Base-by-base conservation (phyloP, 1,140 invertebrate genomes). In the Bombus huntii region DNA sequence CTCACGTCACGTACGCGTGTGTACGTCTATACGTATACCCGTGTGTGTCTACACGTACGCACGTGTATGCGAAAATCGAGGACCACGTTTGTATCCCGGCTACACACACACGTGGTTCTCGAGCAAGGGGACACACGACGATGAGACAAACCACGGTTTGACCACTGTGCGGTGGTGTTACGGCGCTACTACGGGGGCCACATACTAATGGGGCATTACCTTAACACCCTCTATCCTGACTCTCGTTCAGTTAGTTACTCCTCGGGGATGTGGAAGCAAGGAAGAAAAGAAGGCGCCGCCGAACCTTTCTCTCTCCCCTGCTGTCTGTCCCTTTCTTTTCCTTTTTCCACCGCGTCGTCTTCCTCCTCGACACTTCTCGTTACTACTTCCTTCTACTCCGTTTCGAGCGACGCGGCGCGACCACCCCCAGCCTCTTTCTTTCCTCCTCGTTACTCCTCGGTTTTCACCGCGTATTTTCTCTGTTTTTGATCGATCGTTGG, bases 191-290 rank as follows among this genome's bases (percentile, higher is more conserved):
- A 95, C 94, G 91, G 90, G 92, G 81, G 81, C 93, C 94, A 94
- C 94, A 95, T 95, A 95, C 94, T 95, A 95, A 95, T 95, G 94
- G 93, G 93, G 90, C 93, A 94, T 95, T 94, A 94, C 94, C 94
- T 95, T 94, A 95, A 95, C 94, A 92, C 94, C 93, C 94, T 94
- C 91, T 88, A 92, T 93, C 89, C 89, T 76, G 90, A 83, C 92
- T 94, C 91, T 93, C 93, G 92, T 94, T 94, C 93, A 93, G 94
- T 94, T 94, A 95, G 94, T 94, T 95, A 94, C 90, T 86, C 87
- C 90, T 86, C 73, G 72, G 88, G 84, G 90, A 91, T 86, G 80
- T 75, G 88, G 79, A 87, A 89, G 90, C 84, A 87, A 88, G 72
- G 76, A 74, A 85, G 83, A 77, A 68, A 81, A 65, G 59, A 39